Conservation (phyloP, 2,888 invertebrate species). For the Andrena flavipes region DNA sequence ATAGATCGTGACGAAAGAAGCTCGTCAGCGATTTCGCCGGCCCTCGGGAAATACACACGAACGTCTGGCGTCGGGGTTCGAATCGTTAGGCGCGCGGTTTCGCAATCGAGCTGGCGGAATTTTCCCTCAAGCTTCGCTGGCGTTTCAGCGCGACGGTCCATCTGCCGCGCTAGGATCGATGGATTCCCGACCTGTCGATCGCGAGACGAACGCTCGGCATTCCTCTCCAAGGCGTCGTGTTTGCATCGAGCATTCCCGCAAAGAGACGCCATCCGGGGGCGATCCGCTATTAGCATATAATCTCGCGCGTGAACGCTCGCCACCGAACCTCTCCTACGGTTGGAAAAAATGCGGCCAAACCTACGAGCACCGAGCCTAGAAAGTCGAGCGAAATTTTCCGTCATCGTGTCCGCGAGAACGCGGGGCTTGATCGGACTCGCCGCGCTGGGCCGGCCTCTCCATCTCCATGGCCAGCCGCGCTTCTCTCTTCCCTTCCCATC, state of each 20-base stretch:
- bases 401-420: background rate
- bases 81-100: conserved; percentile 39
- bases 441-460: background rate
- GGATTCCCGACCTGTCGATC: no score
- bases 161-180: background rate
- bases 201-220: background rate
- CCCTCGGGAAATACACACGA: conserved; percentile 8
- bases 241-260: conserved; percentile 29
- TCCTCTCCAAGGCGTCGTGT: conserved; percentile 8
- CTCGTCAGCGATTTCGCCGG: conserved; percentile 2
- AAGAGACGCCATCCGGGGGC: conserved; percentile 31
- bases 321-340: conserved; percentile 32
- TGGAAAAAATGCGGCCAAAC: conserved; percentile 49
- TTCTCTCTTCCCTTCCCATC: background rate
- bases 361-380: conserved; percentile 46
- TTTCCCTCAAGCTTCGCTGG: conserved; percentile 49
- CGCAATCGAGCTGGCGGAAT: conserved; percentile 58
- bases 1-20: background rate
- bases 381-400: conserved; percentile 48
- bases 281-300: conserved; percentile 42
- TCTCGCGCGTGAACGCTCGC: conserved; percentile 16
- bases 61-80: conserved; percentile 5
- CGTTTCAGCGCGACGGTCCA: conserved; percentile 9
- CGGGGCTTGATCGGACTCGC: background rate
- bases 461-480: no score